Conservation (phyloP, 92 coral and sea anemone species). For the Anthopleura xanthogrammica region DNA sequence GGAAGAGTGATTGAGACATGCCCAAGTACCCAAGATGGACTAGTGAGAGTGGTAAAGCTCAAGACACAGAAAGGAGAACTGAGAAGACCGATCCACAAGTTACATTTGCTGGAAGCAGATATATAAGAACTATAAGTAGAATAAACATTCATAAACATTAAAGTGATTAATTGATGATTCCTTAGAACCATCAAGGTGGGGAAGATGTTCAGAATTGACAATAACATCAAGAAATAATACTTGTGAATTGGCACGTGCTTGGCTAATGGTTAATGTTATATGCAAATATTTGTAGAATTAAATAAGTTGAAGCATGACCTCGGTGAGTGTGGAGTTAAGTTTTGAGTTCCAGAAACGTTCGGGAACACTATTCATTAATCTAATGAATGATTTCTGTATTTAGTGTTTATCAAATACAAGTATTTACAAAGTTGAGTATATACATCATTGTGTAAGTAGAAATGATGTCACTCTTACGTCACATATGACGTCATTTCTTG, state of each 20-base stretch:
- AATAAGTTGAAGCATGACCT: too few species aligned
- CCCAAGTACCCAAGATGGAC: conserved; percentile 16
- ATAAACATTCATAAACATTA: neutral
- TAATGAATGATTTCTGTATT: neutral
- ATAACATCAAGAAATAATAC: neutral
- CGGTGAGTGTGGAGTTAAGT: conserved; percentile 4
- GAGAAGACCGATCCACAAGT: conserved; percentile 12
- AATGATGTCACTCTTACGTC: neutral
- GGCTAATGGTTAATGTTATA: too few species aligned
- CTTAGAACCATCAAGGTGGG: conserved; percentile 2
- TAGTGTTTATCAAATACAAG: neutral
- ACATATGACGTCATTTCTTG: neutral
- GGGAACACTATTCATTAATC: neutral
- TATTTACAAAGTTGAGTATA: neutral
- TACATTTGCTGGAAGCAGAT: conserved; percentile 8
- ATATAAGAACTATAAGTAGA: neutral
- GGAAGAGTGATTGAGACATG: conserved; percentile 28
- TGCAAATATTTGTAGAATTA: too few species aligned
- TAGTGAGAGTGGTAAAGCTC: conserved; percentile 10
- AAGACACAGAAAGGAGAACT: conserved; percentile 12
- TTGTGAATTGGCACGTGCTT: too few species aligned
- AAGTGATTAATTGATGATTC: neutral
- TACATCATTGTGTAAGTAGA: neutral
- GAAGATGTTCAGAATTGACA: neutral
- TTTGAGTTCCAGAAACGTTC: too few species aligned